Percentiles rank a stretch among this genome's conserved stretches.
These are phyloP conservation scores for Stichopus horrens DNA, from an alignment of 53 echinoderm and acorn worm species.

Conservation along the genomic window DNA sequence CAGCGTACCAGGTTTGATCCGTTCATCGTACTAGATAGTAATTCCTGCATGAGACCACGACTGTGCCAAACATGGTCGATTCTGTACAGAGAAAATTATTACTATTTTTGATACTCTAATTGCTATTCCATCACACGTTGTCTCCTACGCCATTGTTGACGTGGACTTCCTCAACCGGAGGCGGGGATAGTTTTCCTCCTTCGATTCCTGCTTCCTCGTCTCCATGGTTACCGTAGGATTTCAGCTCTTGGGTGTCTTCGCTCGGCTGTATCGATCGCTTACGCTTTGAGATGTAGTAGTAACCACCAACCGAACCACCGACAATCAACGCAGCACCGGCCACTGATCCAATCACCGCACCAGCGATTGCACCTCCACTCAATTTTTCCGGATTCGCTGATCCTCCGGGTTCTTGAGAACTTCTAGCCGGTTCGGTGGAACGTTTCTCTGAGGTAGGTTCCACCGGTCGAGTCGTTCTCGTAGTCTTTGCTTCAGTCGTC, in stretches of 20 bases:
- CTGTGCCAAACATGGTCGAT: too few species aligned
- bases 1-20: too few species aligned
- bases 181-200: constrained; percentile 3
- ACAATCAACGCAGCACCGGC: constrained; percentile 27
- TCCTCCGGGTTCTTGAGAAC: neutral
- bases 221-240: constrained; percentile 9
- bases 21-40: too few species aligned
- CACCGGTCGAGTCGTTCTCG: neutral
- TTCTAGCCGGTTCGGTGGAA: neutral
- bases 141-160: constrained; percentile 1
- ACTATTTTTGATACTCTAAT: too few species aligned
- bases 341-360: constrained; percentile 1
- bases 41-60: too few species aligned
- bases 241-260: constrained; percentile 25
- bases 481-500: neutral
- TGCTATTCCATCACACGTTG: neutral
- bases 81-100: too few species aligned
- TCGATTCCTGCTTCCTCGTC: constrained; percentile 15
- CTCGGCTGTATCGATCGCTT: neutral
- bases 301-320: constrained; percentile 12
- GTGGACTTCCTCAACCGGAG: neutral
- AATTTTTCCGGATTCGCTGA: neutral
- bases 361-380: constrained; percentile 17
- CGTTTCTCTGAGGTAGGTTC: neutral
- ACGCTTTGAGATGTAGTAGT: neutral